Conservation (phyloP, 2,888 invertebrate species). For the Diogma glabrata region DNA sequence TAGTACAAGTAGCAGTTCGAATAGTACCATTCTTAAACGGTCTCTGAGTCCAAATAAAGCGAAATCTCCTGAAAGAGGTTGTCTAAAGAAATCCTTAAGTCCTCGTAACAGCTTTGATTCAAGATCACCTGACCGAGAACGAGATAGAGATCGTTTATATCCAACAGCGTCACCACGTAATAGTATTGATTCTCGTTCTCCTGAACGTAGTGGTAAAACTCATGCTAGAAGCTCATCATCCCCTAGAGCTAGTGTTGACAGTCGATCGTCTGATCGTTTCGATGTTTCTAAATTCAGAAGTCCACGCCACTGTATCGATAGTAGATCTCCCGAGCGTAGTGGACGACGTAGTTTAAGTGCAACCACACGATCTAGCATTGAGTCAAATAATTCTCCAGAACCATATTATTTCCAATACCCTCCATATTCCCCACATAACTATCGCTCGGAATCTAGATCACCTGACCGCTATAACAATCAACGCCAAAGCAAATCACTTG, state of each 20-base stretch:
- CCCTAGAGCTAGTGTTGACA: slow-evolving; percentile 34
- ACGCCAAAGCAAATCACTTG: slow-evolving; percentile 34
- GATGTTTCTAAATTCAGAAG: slow-evolving; percentile 27
- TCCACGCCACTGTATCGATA: slow-evolving; percentile 29
- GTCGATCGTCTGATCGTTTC: slow-evolving; percentile 31
- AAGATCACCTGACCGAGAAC: slow-evolving; percentile 29
- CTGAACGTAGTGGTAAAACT: slow-evolving; percentile 24
- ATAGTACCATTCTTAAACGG: slow-evolving; percentile 28
- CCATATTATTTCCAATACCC: slow-evolving; percentile 35
- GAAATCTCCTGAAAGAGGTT: slow-evolving; percentile 34
- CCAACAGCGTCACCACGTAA: slow-evolving; percentile 27
- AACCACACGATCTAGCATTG: slow-evolving; percentile 32
- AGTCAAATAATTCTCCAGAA: slow-evolving; percentile 27
- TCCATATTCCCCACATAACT: slow-evolving; percentile 30
- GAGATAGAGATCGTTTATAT: slow-evolving; percentile 22
- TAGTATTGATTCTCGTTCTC: slow-evolving; percentile 34
- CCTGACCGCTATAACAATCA: slow-evolving; percentile 24
- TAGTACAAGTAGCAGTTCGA: slow-evolving; percentile 5
- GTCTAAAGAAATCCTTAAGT: slow-evolving; percentile 30
- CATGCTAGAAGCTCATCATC: slow-evolving; percentile 21
- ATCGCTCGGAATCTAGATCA: slow-evolving; percentile 28
- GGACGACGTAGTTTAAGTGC: slow-evolving; percentile 33
- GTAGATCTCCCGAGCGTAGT: slow-evolving; percentile 25
- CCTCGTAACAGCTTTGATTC: slow-evolving; percentile 30
- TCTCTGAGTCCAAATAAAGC: slow-evolving; percentile 32